phyloP scores from a whole-genome alignment of 23 tunicate genomes.

The Ciona savignyi region DNA sequence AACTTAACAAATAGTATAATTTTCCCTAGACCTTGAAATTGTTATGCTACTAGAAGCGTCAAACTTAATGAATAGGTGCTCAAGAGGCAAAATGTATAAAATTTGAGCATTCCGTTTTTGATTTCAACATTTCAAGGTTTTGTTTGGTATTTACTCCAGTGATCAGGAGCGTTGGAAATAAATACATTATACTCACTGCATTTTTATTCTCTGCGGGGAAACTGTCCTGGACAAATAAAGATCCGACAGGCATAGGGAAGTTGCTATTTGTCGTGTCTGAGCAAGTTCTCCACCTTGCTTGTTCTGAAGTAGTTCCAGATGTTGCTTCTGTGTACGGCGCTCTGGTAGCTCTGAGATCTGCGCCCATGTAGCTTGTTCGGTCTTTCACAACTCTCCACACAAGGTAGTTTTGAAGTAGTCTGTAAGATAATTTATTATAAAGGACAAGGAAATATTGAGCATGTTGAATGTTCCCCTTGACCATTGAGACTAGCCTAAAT shows the following conservation, averaged over 20 bases:
- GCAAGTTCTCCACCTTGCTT: constrained; percentile 81
- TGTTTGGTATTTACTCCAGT: background rate
- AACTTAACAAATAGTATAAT: too few species aligned
- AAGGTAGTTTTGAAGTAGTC: constrained; percentile 78
- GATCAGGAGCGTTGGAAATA: background rate
- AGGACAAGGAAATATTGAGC: too few species aligned
- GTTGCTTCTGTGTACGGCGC: constrained; percentile 37
- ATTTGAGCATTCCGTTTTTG: too few species aligned
- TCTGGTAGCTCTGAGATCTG: constrained; percentile 40
- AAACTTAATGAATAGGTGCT: too few species aligned
- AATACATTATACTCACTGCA: constrained; percentile 31
- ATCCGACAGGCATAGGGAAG: constrained; percentile 78
- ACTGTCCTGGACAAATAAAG: constrained; percentile 57
- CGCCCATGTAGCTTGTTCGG: constrained; percentile 40
- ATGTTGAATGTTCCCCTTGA: too few species aligned
- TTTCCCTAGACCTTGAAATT: too few species aligned
- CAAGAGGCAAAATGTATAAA: too few species aligned
- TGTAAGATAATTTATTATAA: constrained; percentile 9
- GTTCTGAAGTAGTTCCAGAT: constrained; percentile 35
- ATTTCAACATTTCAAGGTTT: too few species aligned
- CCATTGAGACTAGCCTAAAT: too few species aligned
- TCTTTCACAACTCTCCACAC: constrained; percentile 77
- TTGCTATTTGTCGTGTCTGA: constrained; percentile 49
- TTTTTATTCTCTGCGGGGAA: constrained; percentile 73
- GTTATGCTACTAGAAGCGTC: too few species aligned